Evolutionary conservation across 2,888 invertebrate species (phyloP), one percentile per base, ranked within the genome.

Genomic region (Hyppa rectilinea): DNA sequence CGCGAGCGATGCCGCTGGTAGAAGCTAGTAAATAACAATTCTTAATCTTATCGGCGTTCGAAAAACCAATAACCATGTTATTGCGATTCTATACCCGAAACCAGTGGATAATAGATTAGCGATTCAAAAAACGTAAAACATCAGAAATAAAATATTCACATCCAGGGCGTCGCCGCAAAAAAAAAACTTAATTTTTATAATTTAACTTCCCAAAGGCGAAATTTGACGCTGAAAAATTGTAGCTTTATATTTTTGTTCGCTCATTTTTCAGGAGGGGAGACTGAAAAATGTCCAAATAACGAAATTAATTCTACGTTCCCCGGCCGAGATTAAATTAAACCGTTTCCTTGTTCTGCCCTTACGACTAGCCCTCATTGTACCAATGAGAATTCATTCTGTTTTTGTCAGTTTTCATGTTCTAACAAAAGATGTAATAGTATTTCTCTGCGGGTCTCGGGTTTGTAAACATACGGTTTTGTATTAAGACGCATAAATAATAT

Each of bases 321-420:
- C 83, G 84, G 82, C 75, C 60, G 75, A 85, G 90, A 92, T 92
- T 92, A 90, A 90, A 92, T 92, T 90, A 91, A 91, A 91, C 89
- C 85, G 86, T 86, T 83, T 86, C 86, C 87, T 84, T 85, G 87
- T 83, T 83, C 84, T 80, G 82, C 78, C 85, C 82, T 84, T 83
- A 81, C 81, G 83, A 78, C 82, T 75, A 76, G 82, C 78, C 78
- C 82, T 77, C 83, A 87, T 86, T 88, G 85, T 87, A 87, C 83
- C 86, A 75, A 80, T 79, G 79, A 81, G 85, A 85, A 77, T 82
- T 85, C 84, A 79, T 86, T 85, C 87, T 87, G 88, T 85, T 86
- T 88, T 89, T 86, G 89, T 87, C 88, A 87, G 86, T 86, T 87
- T 86, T 85, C 81, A 85, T 85, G 82, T 86, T 88, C 81, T 83